Evolutionary conservation across 1,140 invertebrate species (phyloP).

Genomic region (Drosophila melanogaster): Release_6_plus_ISO1_MT NT_037436.4:7823001-7823500

Average conservation of each 20-base stretch:
- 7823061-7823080: slow-evolving; percentile 64
- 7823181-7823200: slow-evolving; percentile 65
- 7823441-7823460: slow-evolving; percentile 40
- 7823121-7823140: not conserved
- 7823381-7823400: slow-evolving; percentile 54
- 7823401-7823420: slow-evolving; percentile 42
- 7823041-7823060: slow-evolving; percentile 42
- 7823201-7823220: slow-evolving; percentile 76
- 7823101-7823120: slow-evolving; percentile 52
- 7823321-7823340: slow-evolving; percentile 63
- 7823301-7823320: slow-evolving; percentile 21
- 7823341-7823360: slow-evolving; percentile 70
- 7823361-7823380: slow-evolving; percentile 38
- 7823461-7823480: slow-evolving; percentile 31
- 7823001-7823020: slow-evolving; percentile 57
- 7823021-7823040: slow-evolving; percentile 66
- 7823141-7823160: not conserved
- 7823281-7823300: slow-evolving; percentile 51
- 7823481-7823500: slow-evolving; percentile 52
- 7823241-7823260: slow-evolving; percentile 45
- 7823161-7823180: slow-evolving; percentile 54
- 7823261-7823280: slow-evolving; percentile 75
- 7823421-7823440: slow-evolving; percentile 20
- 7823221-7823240: slow-evolving; percentile 37
- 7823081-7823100: slow-evolving; percentile 60